Evolutionary conservation across 2,888 invertebrate species (phyloP), one percentile per base, ranked within the genome.

Genomic region (Anagyrus pseudococci): DNA sequence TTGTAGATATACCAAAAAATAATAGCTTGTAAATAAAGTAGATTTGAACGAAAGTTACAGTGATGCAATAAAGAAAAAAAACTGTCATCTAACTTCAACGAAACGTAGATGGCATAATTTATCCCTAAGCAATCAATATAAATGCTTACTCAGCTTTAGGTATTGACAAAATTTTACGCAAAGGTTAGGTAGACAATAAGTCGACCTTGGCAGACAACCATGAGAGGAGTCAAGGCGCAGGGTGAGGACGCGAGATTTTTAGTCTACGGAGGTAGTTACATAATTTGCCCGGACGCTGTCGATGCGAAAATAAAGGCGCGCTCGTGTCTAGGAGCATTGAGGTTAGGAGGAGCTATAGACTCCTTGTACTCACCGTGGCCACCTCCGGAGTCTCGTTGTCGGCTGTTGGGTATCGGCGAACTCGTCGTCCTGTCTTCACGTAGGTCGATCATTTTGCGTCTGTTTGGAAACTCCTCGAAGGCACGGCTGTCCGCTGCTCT

Each of bases 371-470:
- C 29, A 4, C 6, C 4, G 29, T 29, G 29, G 44, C 10, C 26
- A 10, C 60, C 69, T 71, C 59, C 69, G 33, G 74, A 70, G 25
- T 70, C 69, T 33, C 69, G 70, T 66, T 64, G 66, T 33, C 59
- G 62, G 43, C 37, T 66, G 19, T 69, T 62, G 33, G 52, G 59
- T 23, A 64, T 56, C 6, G 64, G 43, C 17, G 67, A 33, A 61
- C 62, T 67, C 55, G 65, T 68, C 22, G 69, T 53, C 56, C 66
- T 72, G 6, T 73, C 70, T 44, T 69, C 67, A 7, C 74, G 72
- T 62, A 77, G 68, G 70, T 76, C 76, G 68, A 75, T 72, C 77
- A 77, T 77, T 72, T 74, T 71, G n/a, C n/a, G n/a, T n/a, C n/a
- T n/a, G n/a, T n/a, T n/a, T n/a, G n/a, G n/a, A n/a, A n/a, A n/a